phyloP scores from a whole-genome alignment of 2,113 vertebrate genomes.

The Vulpes ferrilata region DNA sequence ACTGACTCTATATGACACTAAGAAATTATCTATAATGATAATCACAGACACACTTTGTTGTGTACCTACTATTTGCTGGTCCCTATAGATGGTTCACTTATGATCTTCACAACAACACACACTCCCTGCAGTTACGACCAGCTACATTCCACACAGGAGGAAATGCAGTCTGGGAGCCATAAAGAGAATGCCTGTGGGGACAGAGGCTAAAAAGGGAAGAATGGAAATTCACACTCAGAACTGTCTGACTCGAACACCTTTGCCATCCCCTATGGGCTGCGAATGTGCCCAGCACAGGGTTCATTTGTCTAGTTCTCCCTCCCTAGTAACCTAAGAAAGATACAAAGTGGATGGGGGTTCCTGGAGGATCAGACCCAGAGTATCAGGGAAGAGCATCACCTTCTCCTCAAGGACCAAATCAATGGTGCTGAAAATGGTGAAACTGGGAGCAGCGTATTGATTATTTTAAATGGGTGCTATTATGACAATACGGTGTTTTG shows the following conservation, averaged over 20 bases:
- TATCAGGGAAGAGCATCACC: background rate
- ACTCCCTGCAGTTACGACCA: background rate
- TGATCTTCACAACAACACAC: background rate
- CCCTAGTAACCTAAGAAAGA: background rate
- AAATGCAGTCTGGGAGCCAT: background rate
- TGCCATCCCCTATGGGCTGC: background rate
- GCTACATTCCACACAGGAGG: background rate
- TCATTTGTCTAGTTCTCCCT: background rate
- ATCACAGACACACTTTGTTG: background rate
- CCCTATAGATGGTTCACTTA: background rate
- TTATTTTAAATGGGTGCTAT: constrained; percentile 35
- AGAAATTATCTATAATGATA: background rate
- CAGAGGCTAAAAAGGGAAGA: background rate
- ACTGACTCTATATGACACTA: background rate
- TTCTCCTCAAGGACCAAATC: background rate
- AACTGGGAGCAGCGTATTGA: background rate
- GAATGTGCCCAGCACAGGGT: background rate
- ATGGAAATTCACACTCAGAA: background rate
- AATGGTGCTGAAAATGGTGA: background rate
- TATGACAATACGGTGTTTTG: constrained; percentile 27
- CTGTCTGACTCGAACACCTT: background rate
- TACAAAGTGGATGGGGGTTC: background rate
- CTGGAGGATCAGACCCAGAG: background rate
- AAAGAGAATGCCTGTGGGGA: background rate
- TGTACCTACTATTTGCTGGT: background rate